These are phyloP conservation scores for Norana najaformis DNA, from an alignment of 2,888 invertebrate species.

Conservation along the genomic window DNA sequence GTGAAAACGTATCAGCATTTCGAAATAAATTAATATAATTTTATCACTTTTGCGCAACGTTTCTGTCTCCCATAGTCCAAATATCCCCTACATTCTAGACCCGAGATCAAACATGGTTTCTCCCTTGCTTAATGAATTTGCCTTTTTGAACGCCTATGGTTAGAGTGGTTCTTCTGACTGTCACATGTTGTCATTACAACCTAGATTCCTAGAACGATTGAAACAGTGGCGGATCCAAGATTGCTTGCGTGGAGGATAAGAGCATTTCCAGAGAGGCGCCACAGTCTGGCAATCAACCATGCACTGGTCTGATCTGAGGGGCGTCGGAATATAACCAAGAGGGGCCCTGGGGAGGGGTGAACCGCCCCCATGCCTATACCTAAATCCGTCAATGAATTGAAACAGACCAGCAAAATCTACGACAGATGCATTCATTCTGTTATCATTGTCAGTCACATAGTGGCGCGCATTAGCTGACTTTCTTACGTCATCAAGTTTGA, in stretches of 20 bases:
- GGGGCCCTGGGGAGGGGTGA: no score
- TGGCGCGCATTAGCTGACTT: background rate
- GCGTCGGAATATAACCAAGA: no score
- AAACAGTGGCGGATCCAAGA: no score
- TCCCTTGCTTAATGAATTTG: background rate
- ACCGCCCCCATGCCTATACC: no score
- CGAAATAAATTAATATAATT: background rate
- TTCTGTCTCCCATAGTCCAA: background rate
- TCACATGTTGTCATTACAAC: background rate
- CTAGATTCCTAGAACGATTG: no score
- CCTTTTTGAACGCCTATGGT: background rate
- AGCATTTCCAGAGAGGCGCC: no score
- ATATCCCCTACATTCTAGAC: background rate
- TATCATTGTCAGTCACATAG: background rate
- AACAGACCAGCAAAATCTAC: no score
- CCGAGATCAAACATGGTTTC: background rate
- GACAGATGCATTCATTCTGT: background rate
- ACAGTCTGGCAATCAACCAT: no score
- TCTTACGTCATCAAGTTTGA: background rate
- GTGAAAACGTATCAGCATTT: no score
- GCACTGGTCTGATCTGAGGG: no score
- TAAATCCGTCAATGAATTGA: no score
- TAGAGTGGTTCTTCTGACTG: background rate
- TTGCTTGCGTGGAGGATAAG: no score
- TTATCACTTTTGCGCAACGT: background rate